A percentile compares a stretch with the other conserved stretches of the same genome.
phyloP scores from a whole-genome alignment of 1,140 invertebrate species.

The Saccostrea glomerata region DNA sequence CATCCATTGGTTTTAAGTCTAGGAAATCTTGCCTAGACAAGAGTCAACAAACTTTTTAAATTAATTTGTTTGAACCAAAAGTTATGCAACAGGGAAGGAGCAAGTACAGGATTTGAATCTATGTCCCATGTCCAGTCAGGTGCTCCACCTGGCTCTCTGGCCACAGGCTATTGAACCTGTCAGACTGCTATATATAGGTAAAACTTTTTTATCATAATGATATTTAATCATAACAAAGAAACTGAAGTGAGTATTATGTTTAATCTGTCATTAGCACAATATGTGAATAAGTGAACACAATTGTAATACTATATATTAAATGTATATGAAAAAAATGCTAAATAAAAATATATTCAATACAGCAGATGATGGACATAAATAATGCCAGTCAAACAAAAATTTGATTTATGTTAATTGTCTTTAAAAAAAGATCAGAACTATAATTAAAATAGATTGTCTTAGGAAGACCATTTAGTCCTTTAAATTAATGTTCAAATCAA shows the following conservation, averaged over 20 bases:
- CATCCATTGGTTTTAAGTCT: too few relatives aligned
- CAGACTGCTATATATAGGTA: too few relatives aligned
- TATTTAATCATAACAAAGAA: not conserved
- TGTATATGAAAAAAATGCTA: not conserved
- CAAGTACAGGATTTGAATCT: too few relatives aligned
- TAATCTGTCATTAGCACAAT: not conserved
- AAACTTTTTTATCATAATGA: not conserved
- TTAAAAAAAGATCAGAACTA: not conserved
- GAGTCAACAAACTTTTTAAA: too few relatives aligned
- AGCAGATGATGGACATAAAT: not conserved
- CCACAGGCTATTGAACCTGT: too few relatives aligned
- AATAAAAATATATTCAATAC: not conserved
- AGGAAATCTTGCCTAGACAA: too few relatives aligned
- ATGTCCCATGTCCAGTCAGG: too few relatives aligned
- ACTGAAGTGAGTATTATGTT: not conserved
- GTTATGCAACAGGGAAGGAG: too few relatives aligned
- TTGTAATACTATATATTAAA: not conserved
- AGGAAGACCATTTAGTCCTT: not conserved
- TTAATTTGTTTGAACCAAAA: too few relatives aligned
- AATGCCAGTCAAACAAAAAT: not conserved
- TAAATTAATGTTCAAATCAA: not conserved
- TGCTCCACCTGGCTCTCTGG: too few relatives aligned
- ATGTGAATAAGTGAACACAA: conserved; percentile 7
- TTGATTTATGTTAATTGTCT: not conserved
- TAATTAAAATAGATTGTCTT: not conserved